These are phyloP conservation scores for Rhopilema esculentum DNA, from an alignment of 30 jellyfish, hydroid and myxozoan species.

Conservation along the genomic window DNA sequence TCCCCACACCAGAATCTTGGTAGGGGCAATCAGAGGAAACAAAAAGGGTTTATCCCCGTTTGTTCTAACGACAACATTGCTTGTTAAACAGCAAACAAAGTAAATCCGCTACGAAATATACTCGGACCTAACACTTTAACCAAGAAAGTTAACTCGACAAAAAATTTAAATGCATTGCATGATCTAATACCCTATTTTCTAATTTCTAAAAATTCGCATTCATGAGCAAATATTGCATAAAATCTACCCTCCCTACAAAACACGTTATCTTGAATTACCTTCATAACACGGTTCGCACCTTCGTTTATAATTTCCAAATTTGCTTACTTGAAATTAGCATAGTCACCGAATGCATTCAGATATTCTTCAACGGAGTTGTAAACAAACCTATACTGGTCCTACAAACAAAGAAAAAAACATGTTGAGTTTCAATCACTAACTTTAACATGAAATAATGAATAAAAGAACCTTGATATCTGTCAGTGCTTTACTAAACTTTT, in stretches of 20 bases:
- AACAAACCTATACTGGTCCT: constrained; percentile 88
- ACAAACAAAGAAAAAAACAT: neutral
- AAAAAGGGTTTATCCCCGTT: neutral
- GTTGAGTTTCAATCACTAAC: neutral
- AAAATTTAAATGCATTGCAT: neutral
- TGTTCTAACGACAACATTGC: neutral
- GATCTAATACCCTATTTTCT: neutral
- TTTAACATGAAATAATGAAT: too few relatives aligned
- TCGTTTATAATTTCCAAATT: neutral
- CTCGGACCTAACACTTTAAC: neutral
- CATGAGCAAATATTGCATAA: neutral
- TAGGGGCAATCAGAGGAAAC: too few relatives aligned
- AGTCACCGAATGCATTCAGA: constrained; percentile 86
- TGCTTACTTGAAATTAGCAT: constrained; percentile 67
- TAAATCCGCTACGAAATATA: neutral
- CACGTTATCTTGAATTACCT: neutral
- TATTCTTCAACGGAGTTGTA: constrained; percentile 85
- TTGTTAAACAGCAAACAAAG: neutral
- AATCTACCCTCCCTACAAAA: neutral
- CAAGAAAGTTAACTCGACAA: neutral
- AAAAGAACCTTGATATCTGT: neutral
- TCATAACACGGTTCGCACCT: neutral
- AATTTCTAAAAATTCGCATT: neutral
- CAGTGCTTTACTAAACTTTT: too few relatives aligned
- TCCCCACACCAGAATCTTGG: too few relatives aligned